Conservation (phyloP, 2,888 invertebrate genomes). For the Meteorus colon region DNA sequence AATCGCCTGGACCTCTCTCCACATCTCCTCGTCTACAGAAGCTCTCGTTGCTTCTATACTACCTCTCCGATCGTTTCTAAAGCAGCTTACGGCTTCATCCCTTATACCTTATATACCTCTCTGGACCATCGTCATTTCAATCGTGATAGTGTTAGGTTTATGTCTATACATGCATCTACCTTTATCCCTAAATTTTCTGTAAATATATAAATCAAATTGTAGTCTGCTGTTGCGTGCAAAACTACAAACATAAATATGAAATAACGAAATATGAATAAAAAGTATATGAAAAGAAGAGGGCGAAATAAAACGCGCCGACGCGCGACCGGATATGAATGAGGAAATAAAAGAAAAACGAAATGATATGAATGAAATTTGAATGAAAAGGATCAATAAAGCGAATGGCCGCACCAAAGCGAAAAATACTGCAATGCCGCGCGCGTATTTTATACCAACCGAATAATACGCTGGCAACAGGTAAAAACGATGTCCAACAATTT, state of each 20-base stretch:
- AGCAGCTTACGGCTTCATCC: conserved; percentile 70
- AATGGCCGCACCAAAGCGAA: conserved; percentile 27
- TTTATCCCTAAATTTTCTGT: conserved; percentile 30
- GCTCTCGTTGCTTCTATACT: conserved; percentile 2
- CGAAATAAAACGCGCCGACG: no score
- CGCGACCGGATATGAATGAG: background rate
- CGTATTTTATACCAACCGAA: conserved; percentile 14
- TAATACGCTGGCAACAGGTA: conserved; percentile 50
- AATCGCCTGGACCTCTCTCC: conserved; percentile 67
- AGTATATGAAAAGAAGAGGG: no score
- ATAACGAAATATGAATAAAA: no score
- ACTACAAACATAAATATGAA: no score
- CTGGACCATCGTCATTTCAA: conserved; percentile 30
- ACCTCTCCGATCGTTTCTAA: conserved; percentile 65
- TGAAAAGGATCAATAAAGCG: conserved; percentile 21
- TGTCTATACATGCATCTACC: conserved; percentile 31
- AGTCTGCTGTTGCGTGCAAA: no score
- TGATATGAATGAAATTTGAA: conserved; percentile 3
- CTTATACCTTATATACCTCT: conserved; percentile 50
- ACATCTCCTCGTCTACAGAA: conserved; percentile 58
- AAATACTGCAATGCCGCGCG: conserved; percentile 33
- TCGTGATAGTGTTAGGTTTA: conserved; percentile 37
- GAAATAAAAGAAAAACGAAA: background rate
- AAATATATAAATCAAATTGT: background rate
- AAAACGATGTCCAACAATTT: conserved; percentile 49